phyloP scores from a whole-genome alignment of 2,888 invertebrate species.

The Pyrochroa serraticornis region DNA sequence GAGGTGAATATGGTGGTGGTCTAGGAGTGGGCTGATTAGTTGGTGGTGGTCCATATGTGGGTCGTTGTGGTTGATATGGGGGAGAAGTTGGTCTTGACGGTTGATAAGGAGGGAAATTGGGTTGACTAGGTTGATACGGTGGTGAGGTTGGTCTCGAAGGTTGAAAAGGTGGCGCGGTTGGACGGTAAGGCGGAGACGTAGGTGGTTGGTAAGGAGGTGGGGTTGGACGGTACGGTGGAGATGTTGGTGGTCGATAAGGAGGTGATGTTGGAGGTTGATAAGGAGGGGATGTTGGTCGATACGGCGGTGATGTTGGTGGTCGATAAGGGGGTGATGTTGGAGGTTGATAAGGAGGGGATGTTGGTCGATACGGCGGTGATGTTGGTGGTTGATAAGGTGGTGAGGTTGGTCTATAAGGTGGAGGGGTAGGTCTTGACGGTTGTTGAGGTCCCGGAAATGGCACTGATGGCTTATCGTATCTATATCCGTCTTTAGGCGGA shows the following conservation, averaged over 20 bases:
- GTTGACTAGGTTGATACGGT: constrained; percentile 28
- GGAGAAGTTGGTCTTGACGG: constrained; percentile 28
- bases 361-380: too few species aligned
- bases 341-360: constrained; percentile 26
- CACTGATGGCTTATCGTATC: constrained; percentile 70
- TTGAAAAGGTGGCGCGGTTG: constrained; percentile 33
- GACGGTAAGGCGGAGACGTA: constrained; percentile 30
- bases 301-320: constrained; percentile 2
- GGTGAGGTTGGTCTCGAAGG: constrained; percentile 68
- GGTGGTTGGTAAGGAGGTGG: constrained; percentile 51
- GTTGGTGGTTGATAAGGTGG: constrained; percentile 36
- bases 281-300: not conserved
- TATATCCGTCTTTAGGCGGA: constrained; percentile 76
- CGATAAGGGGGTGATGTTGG: constrained; percentile 20
- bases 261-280: constrained; percentile 36
- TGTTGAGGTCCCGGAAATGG: constrained; percentile 61
- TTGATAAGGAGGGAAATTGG: constrained; percentile 10
- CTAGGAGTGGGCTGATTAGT: too few species aligned
- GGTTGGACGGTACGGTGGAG: constrained; percentile 57
- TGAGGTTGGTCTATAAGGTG: constrained; percentile 20
- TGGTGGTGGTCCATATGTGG: constrained; percentile 2
- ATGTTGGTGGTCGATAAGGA: constrained; percentile 33
- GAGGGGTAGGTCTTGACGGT: constrained; percentile 33
- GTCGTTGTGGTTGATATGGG: constrained; percentile 34
- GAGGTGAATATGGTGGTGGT: constrained; percentile 28